phyloP scores from a whole-genome alignment of 1,140 invertebrate genomes.

The Euura saliciscinereae region DNA sequence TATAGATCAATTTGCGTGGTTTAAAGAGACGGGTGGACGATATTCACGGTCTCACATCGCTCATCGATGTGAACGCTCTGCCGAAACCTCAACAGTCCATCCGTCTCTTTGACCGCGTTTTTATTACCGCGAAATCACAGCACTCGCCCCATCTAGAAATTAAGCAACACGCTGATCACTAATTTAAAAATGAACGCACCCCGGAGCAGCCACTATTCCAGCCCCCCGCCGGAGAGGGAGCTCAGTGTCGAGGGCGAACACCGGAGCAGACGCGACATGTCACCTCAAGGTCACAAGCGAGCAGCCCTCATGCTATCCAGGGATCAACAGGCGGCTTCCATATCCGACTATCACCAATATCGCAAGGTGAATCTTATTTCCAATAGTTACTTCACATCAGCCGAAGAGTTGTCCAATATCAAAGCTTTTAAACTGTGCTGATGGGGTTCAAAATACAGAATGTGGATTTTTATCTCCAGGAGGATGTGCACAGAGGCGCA shows the following conservation, averaged over 20 bases:
- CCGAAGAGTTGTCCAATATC: constrained; percentile 11
- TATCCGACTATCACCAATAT: constrained; percentile 55
- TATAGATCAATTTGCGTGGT: too few relatives aligned
- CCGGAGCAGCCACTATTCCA: constrained; percentile 60
- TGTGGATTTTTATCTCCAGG: constrained; percentile 42
- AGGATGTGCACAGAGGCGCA: constrained; percentile 60
- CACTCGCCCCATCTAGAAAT: constrained; percentile 39
- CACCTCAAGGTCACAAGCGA: constrained; percentile 74
- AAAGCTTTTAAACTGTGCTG: too few relatives aligned
- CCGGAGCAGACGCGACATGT: constrained; percentile 75
- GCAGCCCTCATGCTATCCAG: constrained; percentile 68
- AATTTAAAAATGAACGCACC: constrained; percentile 41
- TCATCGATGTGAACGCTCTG: too few relatives aligned
- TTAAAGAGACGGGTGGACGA: too few relatives aligned
- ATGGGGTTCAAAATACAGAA: neutral
- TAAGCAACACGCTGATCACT: constrained; percentile 27
- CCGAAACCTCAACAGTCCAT: too few relatives aligned
- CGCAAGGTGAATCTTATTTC: constrained; percentile 45
- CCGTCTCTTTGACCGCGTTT: constrained; percentile 25
- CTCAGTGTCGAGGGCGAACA: constrained; percentile 60
- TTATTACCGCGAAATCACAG: constrained; percentile 37
- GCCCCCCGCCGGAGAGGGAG: constrained; percentile 68
- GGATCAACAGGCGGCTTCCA: constrained; percentile 57
- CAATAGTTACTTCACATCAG: neutral
- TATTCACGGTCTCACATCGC: too few relatives aligned